Evolutionary conservation across 1,140 invertebrate species (phyloP), one percentile per base, ranked within the genome.

Genomic region (Drosophila subobscura): DNA sequence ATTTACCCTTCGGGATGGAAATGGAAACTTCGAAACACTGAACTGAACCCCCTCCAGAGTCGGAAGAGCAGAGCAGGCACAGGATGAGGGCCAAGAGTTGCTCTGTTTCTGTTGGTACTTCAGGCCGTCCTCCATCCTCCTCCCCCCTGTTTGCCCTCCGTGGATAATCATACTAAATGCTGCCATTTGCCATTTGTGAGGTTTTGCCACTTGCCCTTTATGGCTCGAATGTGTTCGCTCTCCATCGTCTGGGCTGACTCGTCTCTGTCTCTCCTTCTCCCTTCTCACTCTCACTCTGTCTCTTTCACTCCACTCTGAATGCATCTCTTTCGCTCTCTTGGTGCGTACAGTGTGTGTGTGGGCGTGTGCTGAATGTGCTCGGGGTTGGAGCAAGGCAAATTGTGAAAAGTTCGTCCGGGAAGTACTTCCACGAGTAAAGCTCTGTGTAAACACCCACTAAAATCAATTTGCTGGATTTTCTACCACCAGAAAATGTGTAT

Each of bases 131-230:
- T 16, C 37, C 5, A 5, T 5, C 25, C 25, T 3, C 5, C 37
- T 27, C 10, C 4, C 47, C 41, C 51, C 50, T 40, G 10, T 16
- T n/a, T 16, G 51, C 29, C 49, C 56, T 42, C 5, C 45, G 60
- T 89, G 72, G 75, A 86, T 90, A 77, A 90, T 90, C 77, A 78
- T 90, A 79, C 76, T 90, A 89, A 90, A 90, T 85, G 88, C 89
- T 90, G 89, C 89, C 89, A 90, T 90, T 90, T 90, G 84, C 89
- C 89, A 90, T 89, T 90, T 90, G 85, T 89, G 89, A 85, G 89
- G 89, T 90, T 90, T 90, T 84, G 89, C 83, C 89, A 89, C 76
- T 90, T 90, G 88, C 79, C 89, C 89, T 86, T 65, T 75, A 63
- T 79, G 60, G 66, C 52, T 58, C 45, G 59, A 52, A 42, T 59